A percentile compares a stretch with the other conserved stretches of the same genome.
phyloP scores from a whole-genome alignment of 1,140 invertebrate genomes.

The Bombus waltoni region DNA sequence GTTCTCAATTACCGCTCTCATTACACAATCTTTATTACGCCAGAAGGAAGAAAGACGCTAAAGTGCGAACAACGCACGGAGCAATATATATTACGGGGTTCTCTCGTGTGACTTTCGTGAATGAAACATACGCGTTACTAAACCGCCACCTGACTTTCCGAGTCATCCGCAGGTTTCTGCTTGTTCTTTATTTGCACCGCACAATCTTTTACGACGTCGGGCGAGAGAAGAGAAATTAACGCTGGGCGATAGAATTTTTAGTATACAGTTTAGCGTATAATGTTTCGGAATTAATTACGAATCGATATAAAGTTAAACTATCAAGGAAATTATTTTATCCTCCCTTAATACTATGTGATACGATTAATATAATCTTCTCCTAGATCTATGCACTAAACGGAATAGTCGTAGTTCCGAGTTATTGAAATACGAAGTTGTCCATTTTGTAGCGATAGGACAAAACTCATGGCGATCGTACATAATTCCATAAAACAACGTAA shows the following conservation, averaged over 20 bases:
- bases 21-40: background rate
- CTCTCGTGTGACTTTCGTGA: background rate
- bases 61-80: background rate
- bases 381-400: background rate
- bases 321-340: background rate
- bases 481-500: too few species aligned
- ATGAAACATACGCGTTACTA: background rate
- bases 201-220: background rate
- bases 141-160: background rate
- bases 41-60: background rate
- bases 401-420: background rate
- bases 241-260: background rate
- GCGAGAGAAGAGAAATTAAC: background rate
- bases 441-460: too few species aligned
- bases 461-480: too few species aligned
- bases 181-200: background rate
- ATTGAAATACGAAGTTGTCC: too few species aligned
- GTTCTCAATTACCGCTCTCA: slow-evolving; percentile 1
- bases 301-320: background rate
- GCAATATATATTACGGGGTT: background rate
- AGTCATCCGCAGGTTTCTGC: background rate
- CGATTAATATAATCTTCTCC: background rate
- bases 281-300: background rate
- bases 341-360: background rate
- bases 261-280: background rate